Evolutionary conservation across 2,888 invertebrate species (phyloP).

Genomic region (Athalia rosae): DNA sequence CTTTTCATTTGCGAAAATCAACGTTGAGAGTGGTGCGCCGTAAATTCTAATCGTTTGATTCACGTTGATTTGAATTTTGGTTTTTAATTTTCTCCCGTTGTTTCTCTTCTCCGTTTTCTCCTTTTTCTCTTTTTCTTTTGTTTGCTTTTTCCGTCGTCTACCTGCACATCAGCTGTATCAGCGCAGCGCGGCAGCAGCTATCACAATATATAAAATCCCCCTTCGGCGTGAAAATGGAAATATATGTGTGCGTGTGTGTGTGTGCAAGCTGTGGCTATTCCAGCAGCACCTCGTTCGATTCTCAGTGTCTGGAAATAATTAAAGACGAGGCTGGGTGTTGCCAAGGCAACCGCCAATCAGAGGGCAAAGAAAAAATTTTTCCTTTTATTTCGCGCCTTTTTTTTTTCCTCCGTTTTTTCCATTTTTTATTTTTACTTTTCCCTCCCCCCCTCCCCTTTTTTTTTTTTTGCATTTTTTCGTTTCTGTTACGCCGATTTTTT

Average conservation of each 20-base stretch:
- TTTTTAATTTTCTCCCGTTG: slow-evolving; percentile 24
- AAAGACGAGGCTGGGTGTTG: slow-evolving; percentile 72
- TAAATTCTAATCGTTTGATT: neutral
- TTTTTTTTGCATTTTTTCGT: no score
- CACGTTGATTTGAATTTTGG: neutral
- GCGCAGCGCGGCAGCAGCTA: slow-evolving; percentile 31
- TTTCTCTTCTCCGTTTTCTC: slow-evolving; percentile 14
- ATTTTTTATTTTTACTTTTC: no score
- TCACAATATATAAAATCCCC: slow-evolving; percentile 45
- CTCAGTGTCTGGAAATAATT: slow-evolving; percentile 74
- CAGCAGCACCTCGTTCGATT: slow-evolving; percentile 70
- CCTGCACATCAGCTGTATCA: neutral
- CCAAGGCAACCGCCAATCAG: slow-evolving; percentile 74
- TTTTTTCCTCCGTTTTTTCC: slow-evolving; percentile 52
- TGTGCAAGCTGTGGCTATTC: slow-evolving; percentile 60
- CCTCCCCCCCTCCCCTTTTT: no score
- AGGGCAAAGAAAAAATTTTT: slow-evolving; percentile 72
- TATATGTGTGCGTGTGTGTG: slow-evolving; percentile 53
- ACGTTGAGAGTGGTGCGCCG: neutral
- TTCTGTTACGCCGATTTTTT: no score
- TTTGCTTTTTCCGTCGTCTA: neutral
- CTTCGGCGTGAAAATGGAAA: slow-evolving; percentile 54
- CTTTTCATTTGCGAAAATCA: no score
- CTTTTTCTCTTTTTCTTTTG: slow-evolving; percentile 1
- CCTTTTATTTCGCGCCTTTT: slow-evolving; percentile 67